A percentile compares a stretch with the other conserved stretches of the same genome.
These are phyloP conservation scores for Microplitis deprimator DNA, from an alignment of 2,888 invertebrate species.

Conservation along the genomic window DNA sequence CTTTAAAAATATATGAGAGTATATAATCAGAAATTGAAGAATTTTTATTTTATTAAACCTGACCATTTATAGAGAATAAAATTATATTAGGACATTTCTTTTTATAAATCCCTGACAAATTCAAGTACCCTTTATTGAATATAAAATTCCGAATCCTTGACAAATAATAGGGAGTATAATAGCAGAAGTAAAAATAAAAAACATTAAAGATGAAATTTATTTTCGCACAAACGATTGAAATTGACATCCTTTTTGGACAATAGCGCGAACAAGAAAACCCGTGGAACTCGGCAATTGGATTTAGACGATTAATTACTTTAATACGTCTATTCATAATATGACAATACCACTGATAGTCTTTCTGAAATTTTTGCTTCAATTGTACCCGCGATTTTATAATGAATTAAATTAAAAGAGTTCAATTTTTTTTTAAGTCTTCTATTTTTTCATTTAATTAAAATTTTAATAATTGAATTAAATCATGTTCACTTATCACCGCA, in stretches of 20 bases:
- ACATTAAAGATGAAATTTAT: background rate
- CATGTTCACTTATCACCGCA: no score
- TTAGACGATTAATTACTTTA: conserved; percentile 50
- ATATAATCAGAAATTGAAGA: no score
- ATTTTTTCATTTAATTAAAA: background rate
- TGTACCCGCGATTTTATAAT: background rate
- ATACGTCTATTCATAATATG: conserved; percentile 49
- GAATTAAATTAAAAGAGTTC: no score
- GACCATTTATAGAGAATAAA: no score
- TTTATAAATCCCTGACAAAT: no score
- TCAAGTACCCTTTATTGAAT: no score
- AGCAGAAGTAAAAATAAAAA: background rate
- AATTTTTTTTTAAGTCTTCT: no score
- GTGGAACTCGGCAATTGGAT: conserved; percentile 45
- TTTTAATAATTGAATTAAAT: background rate
- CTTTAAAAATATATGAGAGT: no score
- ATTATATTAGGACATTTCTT: no score
- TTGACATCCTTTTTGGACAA: conserved; percentile 52
- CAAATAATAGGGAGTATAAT: background rate
- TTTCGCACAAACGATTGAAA: conserved; percentile 44
- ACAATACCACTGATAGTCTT: conserved; percentile 30
- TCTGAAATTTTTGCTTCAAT: conserved; percentile 24
- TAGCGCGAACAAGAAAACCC: conserved; percentile 37
- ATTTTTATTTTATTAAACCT: no score
- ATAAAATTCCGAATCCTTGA: no score